phyloP scores from a whole-genome alignment of 2,797 vertebrate species.

The Botia almorhae region DNA sequence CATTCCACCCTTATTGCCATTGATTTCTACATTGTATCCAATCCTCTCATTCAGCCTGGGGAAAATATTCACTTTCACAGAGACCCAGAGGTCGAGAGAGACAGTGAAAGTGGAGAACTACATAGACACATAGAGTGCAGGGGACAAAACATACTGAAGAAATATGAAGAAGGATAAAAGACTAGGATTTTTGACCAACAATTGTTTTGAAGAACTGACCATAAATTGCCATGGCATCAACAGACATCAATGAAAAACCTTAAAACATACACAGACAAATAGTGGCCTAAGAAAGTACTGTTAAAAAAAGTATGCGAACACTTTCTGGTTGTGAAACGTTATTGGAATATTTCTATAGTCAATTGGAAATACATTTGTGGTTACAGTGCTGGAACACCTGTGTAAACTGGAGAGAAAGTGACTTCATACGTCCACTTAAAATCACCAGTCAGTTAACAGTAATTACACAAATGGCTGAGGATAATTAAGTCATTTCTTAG shows the following conservation, averaged over 20 bases:
- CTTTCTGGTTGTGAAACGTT: too few relatives aligned
- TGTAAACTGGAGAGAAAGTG: background rate
- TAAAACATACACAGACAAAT: background rate
- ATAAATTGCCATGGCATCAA: background rate
- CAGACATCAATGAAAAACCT: background rate
- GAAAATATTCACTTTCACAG: slow-evolving; percentile 67
- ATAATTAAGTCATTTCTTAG: background rate
- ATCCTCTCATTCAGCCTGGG: slow-evolving; percentile 64
- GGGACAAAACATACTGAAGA: background rate
- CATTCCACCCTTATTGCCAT: slow-evolving; percentile 69
- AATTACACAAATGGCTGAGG: background rate
- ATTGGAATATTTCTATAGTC: too few relatives aligned
- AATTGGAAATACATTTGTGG: too few relatives aligned
- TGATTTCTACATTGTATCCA: slow-evolving; percentile 68
- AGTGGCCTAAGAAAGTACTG: too few relatives aligned
- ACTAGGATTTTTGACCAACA: background rate
- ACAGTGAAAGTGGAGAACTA: background rate
- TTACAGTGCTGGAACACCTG: background rate
- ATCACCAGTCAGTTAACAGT: background rate
- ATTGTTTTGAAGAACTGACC: background rate
- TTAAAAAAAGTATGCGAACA: too few relatives aligned
- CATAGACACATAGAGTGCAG: background rate
- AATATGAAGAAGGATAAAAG: background rate
- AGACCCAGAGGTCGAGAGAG: slow-evolving; percentile 27
- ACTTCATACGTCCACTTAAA: background rate